Base-by-base conservation (phyloP, 2,113 vertebrate genomes). In the Pyrgilauda ruficollis region DNA sequence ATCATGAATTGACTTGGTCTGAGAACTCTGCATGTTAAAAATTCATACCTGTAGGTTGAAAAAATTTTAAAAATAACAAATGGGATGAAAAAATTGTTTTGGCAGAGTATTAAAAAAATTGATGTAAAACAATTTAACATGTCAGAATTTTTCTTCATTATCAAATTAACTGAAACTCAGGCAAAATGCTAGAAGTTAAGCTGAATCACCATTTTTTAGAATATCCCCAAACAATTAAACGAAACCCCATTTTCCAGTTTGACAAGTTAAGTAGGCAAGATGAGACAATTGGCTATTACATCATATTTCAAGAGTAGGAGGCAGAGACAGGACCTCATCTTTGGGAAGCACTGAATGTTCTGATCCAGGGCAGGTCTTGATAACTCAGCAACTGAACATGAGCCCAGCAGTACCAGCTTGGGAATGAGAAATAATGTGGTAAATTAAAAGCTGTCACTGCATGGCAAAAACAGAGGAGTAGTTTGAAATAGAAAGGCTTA, bases 171-270 rank as follows among this genome's bases (percentile, higher is more conserved):
- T 80, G 58, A 64, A 87, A 88, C 50, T 59, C 53, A 21, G 81
- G 14, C 31, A 67, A 84, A 74, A 43, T 31, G 14, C 39, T 79
- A 75, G 46, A 77, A 89, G 19, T 55, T 84, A 83, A 47, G 46
- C 28, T 15, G 69, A 53, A 76, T 84, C 58, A 69, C 49, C 61
- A 56, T 35, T 53, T 95, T 87, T 44, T 56, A 76, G 56, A 90
- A n/a, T 63, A 86, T 41, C 16, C 11, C 53, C 68, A 92, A 75
- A 83, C 37, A 73, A 23, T 75, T 93, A 92, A 88, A 91, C 49
- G 74, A 70, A 96, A 92, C 39, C 93, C 61, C 27, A 49, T 83
- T 95, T 96, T 96, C 82, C 67, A 78, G 87, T 92, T 92, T 8
- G n/a, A 83, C 75, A 93, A 67, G 89, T 93, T 90, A 93, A 93